Evolutionary conservation across 1,140 invertebrate genomes (phyloP).

Genomic region (Brachionus paranguensis): DNA sequence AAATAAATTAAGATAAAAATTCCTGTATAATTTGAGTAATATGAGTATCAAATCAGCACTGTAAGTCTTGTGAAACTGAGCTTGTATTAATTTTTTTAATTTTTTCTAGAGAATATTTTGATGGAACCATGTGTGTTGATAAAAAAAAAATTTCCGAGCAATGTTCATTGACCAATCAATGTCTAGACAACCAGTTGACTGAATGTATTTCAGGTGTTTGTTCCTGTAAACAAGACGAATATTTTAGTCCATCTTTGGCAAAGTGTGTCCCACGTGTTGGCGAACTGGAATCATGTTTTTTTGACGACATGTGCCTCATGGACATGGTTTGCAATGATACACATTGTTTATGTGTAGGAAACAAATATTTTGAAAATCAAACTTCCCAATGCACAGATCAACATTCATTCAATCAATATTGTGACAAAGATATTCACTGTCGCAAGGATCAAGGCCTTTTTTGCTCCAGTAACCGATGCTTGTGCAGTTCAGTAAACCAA

Average conservation of each 20-base stretch:
- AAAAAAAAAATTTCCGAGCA: not conserved
- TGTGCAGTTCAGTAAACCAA: not conserved
- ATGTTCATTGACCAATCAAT: not conserved
- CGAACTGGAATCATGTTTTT: not conserved
- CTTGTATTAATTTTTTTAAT: not conserved
- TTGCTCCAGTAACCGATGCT: not conserved
- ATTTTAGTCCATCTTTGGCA: not conserved
- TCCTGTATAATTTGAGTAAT: no score
- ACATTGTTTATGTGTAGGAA: not conserved
- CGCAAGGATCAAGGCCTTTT: not conserved
- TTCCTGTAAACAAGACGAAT: not conserved
- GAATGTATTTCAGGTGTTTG: not conserved
- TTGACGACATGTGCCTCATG: not conserved
- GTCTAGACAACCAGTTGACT: not conserved
- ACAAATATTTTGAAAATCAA: not conserved
- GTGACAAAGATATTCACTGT: not conserved
- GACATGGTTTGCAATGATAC: not conserved
- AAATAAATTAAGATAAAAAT: no score
- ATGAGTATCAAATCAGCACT: no score
- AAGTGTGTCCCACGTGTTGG: not conserved
- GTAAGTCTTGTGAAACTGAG: no score
- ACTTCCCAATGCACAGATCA: not conserved
- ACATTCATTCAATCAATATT: not conserved
- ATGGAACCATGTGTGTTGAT: not conserved
- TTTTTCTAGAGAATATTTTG: not conserved